Conservation (phyloP, 2,888 invertebrate genomes). For the Acanthoscelides obtectus region DNA sequence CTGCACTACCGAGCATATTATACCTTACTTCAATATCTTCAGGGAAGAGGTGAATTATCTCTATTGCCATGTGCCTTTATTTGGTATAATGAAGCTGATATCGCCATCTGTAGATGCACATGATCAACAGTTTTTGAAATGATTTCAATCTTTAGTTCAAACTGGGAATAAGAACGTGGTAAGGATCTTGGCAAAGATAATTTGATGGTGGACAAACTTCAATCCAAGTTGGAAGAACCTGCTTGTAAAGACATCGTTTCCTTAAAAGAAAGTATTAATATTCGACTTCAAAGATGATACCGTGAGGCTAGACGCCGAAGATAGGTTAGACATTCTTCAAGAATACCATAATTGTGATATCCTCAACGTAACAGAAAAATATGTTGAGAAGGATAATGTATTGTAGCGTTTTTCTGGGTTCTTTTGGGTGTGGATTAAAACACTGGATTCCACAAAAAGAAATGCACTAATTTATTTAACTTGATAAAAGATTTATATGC, state of each 20-base stretch:
- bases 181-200: constrained; percentile 16
- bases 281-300: constrained; percentile 29
- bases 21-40: constrained; percentile 35
- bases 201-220: constrained; percentile 22
- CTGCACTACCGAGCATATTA: constrained; percentile 36
- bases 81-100: constrained; percentile 41
- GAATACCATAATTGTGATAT: constrained; percentile 23
- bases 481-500: too few relatives aligned
- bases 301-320: constrained; percentile 37
- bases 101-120: constrained; percentile 30
- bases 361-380: constrained; percentile 18
- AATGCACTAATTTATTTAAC: too few relatives aligned
- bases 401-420: too few relatives aligned
- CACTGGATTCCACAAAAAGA: too few relatives aligned
- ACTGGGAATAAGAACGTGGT: constrained; percentile 13
- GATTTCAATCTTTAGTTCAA: constrained; percentile 18
- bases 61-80: constrained; percentile 37
- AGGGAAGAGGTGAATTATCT: constrained; percentile 36
- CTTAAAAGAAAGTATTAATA: constrained; percentile 23
- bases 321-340: constrained; percentile 32
- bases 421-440: too few relatives aligned
- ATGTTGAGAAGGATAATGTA: constrained; percentile 17
- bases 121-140: constrained; percentile 22
- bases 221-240: constrained; percentile 27
- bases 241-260: constrained; percentile 19